phyloP scores from a whole-genome alignment of 1,140 invertebrate species.

The Drosophila miranda region DNA sequence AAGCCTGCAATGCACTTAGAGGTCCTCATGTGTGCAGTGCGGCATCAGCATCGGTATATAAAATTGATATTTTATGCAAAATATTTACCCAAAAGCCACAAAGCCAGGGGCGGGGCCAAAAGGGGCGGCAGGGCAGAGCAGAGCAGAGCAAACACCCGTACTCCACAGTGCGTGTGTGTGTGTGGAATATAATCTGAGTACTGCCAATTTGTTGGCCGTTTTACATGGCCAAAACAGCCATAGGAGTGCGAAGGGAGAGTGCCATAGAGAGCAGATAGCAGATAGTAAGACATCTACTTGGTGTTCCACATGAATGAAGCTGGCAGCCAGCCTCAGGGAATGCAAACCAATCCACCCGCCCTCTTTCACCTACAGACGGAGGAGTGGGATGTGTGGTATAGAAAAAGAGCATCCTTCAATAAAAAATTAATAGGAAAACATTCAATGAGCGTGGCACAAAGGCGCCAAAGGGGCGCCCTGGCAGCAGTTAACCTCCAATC shows the following conservation, averaged over 20 bases:
- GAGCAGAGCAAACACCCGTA: no score
- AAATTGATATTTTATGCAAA: slow-evolving; percentile 80
- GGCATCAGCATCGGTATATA: slow-evolving; percentile 33
- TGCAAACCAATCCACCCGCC: neutral
- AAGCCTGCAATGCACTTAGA: slow-evolving; percentile 30
- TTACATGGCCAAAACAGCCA: slow-evolving; percentile 47
- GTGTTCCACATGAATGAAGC: slow-evolving; percentile 65
- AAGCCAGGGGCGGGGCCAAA: slow-evolving; percentile 7
- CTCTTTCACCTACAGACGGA: neutral
- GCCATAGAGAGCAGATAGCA: neutral
- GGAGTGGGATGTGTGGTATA: slow-evolving; percentile 8
- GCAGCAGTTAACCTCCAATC: slow-evolving; percentile 26
- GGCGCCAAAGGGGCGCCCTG: slow-evolving; percentile 49
- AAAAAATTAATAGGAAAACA: slow-evolving; percentile 78
- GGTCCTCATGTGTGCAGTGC: slow-evolving; percentile 45
- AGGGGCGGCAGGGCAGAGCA: no score
- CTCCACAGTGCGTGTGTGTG: neutral
- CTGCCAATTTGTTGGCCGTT: slow-evolving; percentile 72
- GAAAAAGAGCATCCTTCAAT: slow-evolving; percentile 56
- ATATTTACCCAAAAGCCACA: slow-evolving; percentile 58
- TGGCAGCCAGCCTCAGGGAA: slow-evolving; percentile 42
- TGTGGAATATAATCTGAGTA: slow-evolving; percentile 37
- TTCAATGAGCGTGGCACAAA: slow-evolving; percentile 71
- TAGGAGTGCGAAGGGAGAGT: neutral
- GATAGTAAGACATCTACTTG: slow-evolving; percentile 9